Conservation (phyloP, 1,140 invertebrate species). For the Diprion similis region DNA sequence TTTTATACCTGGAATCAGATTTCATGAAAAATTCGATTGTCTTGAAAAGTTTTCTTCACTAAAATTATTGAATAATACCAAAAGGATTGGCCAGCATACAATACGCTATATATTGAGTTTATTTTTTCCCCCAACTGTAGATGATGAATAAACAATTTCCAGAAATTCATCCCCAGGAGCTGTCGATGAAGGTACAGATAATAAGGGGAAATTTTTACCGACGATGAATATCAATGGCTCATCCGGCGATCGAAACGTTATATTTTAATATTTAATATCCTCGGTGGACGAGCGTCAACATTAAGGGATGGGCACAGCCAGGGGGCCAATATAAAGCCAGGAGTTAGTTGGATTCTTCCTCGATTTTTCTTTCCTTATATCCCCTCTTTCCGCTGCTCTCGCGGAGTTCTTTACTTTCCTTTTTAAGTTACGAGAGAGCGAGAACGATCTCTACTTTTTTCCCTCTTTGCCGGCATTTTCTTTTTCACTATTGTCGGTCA, state of each 20-base stretch:
- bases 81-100: too few relatives aligned
- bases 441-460: slow-evolving; percentile 17
- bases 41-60: too few relatives aligned
- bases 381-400: slow-evolving; percentile 17
- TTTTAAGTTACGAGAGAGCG: slow-evolving; percentile 21
- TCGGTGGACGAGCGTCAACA: background rate
- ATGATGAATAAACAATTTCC: background rate
- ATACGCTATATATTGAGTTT: too few relatives aligned
- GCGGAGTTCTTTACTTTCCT: slow-evolving; percentile 25
- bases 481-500: slow-evolving; percentile 21
- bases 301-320: background rate
- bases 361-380: background rate
- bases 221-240: background rate
- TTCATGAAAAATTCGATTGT: too few relatives aligned
- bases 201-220: background rate
- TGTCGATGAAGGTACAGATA: background rate
- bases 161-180: too few relatives aligned
- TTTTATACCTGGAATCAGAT: too few relatives aligned
- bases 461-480: slow-evolving; percentile 19
- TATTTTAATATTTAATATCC: slow-evolving; percentile 4
- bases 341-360: background rate
- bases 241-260: background rate
- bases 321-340: background rate
- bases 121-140: too few relatives aligned
- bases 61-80: too few relatives aligned